Percentiles rank a stretch among this genome's conserved stretches.
phyloP scores from a whole-genome alignment of 2,113 vertebrate species.

The Mustela nigripes region DNA sequence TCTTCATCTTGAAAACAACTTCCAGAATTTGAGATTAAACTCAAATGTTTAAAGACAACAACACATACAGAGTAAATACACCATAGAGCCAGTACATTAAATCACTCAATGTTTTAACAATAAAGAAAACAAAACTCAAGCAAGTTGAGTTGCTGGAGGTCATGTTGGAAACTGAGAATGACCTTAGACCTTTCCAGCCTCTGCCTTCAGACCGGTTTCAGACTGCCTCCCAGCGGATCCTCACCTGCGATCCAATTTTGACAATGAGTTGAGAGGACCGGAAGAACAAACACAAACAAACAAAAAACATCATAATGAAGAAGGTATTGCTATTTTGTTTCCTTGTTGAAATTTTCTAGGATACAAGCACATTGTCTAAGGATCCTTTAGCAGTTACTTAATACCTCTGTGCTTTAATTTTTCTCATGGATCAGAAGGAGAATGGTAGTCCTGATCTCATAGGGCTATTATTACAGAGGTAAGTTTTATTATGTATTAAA shows the following conservation, averaged over 20 bases:
- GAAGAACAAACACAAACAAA: neutral
- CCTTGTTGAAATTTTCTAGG: neutral
- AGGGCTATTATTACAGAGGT: neutral
- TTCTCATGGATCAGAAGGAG: neutral
- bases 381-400: neutral
- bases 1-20: neutral
- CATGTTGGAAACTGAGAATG: neutral
- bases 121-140: neutral
- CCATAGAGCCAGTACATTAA: neutral
- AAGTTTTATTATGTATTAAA: neutral
- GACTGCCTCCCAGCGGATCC: neutral
- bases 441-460: neutral
- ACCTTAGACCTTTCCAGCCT: neutral
- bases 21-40: neutral
- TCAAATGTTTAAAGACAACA: neutral
- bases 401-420: neutral
- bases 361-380: neutral
- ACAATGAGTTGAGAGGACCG: neutral
- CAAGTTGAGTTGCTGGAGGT: neutral
- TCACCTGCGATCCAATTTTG: neutral
- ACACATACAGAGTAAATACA: neutral
- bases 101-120: neutral
- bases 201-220: neutral
- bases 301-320: neutral
- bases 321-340: neutral